phyloP scores from a whole-genome alignment of 2,113 vertebrate genomes.

The Lipophrys pholis region DNA sequence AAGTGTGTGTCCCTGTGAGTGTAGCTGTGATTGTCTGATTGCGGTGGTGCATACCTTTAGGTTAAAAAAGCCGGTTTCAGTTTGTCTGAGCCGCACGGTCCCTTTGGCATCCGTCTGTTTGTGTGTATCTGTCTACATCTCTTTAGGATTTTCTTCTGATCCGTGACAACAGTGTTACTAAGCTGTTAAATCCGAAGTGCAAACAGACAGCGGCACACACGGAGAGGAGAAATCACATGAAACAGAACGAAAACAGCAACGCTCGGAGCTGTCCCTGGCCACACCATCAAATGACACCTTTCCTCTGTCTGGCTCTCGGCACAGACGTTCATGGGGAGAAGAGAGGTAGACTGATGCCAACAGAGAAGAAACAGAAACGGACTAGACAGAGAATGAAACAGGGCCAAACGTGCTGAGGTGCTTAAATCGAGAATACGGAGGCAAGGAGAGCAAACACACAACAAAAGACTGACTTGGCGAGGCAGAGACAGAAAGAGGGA shows the following conservation, averaged over 20 bases:
- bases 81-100: constrained; percentile 1
- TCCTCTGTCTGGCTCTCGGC: constrained; percentile 46
- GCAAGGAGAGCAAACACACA: not conserved
- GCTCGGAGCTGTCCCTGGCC: constrained; percentile 17
- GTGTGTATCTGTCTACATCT: constrained; percentile 40
- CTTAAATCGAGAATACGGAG: constrained; percentile 19
- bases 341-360: constrained; percentile 39
- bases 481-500: constrained; percentile 7
- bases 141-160: constrained; percentile 51
- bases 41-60: not conserved
- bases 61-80: not conserved
- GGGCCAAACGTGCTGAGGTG: constrained; percentile 44
- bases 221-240: constrained; percentile 26
- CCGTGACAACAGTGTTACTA: constrained; percentile 45
- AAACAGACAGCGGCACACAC: constrained; percentile 39
- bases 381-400: constrained; percentile 48
- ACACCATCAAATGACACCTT: constrained; percentile 60
- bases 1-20: constrained; percentile 18
- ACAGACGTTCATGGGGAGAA: constrained; percentile 41
- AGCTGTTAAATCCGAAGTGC: constrained; percentile 55
- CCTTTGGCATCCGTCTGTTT: not conserved
- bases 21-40: constrained; percentile 13
- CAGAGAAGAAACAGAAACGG: constrained; percentile 40
- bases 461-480: constrained; percentile 36
- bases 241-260: constrained; percentile 30